A percentile compares a stretch with the other conserved stretches of the same genome.
phyloP scores from a whole-genome alignment of 1,140 invertebrate genomes.

The Geopemphigus sp. region DNA sequence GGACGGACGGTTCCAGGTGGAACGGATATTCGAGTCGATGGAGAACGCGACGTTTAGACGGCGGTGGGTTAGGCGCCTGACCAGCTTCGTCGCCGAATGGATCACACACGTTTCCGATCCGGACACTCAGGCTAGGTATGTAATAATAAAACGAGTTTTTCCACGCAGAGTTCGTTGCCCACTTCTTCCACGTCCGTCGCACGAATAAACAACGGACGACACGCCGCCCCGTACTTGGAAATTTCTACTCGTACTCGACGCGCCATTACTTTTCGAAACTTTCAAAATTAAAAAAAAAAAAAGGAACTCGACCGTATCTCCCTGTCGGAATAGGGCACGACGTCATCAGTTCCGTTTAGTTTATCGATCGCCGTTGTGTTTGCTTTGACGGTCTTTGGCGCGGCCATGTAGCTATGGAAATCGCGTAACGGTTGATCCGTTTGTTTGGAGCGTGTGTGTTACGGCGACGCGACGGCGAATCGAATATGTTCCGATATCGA shows the following conservation, averaged over 20 bases:
- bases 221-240: too few relatives aligned
- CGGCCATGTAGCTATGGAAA: conserved; percentile 31
- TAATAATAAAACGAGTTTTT: not conserved
- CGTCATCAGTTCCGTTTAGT: not conserved
- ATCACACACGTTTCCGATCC: conserved; percentile 72
- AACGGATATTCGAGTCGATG: conserved; percentile 70
- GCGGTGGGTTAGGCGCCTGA: conserved; percentile 72
- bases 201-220: too few relatives aligned
- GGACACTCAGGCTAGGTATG: conserved; percentile 67
- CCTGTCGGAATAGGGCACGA: too few relatives aligned
- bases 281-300: too few relatives aligned
- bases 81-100: conserved; percentile 71
- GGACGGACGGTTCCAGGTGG: conserved; percentile 59
- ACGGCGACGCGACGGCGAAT: too few relatives aligned
- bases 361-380: not conserved
- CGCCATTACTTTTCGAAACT: too few relatives aligned
- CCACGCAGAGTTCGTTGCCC: conserved; percentile 43
- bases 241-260: too few relatives aligned
- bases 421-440: not conserved
- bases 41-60: conserved; percentile 73
- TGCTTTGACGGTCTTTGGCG: not conserved
- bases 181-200: too few relatives aligned
- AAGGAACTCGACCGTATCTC: too few relatives aligned
- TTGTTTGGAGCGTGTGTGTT: not conserved
- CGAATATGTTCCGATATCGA: not conserved